Conservation (phyloP, 2,113 vertebrate species). For the Acanthisitta chloris region DNA sequence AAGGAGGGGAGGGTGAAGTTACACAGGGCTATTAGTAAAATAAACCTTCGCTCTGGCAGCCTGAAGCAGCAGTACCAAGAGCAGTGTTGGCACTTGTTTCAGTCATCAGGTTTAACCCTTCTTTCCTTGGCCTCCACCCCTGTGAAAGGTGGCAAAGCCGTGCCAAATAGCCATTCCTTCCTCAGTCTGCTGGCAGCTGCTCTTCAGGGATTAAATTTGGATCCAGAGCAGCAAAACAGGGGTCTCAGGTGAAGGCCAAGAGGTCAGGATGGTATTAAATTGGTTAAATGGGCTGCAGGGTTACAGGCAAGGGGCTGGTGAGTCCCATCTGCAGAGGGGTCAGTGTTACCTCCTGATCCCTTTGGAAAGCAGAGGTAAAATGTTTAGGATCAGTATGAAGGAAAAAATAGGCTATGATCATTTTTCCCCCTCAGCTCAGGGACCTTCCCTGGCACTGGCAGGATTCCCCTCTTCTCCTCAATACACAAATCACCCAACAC, state of each 20-base stretch:
- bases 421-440: not conserved
- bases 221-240: not conserved
- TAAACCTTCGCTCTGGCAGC: not conserved
- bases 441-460: not conserved
- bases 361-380: not conserved
- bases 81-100: not conserved
- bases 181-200: rapidly evolving
- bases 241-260: not conserved
- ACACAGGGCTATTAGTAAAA: not conserved
- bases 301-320: not conserved
- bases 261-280: not conserved
- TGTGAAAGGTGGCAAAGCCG: not conserved
- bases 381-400: not conserved
- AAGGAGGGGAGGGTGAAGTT: not conserved
- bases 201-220: not conserved
- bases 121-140: not conserved
- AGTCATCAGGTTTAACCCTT: not conserved
- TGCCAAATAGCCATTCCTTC: not conserved
- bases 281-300: too few species aligned
- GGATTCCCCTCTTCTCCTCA: not conserved
- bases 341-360: too few species aligned
- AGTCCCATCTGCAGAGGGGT: not conserved
- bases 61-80: not conserved
- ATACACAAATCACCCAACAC: not conserved
- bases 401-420: rapidly evolving